These are phyloP conservation scores for Drosophila rufa DNA, from an alignment of 1,140 invertebrate species.

Conservation along the genomic window DNA sequence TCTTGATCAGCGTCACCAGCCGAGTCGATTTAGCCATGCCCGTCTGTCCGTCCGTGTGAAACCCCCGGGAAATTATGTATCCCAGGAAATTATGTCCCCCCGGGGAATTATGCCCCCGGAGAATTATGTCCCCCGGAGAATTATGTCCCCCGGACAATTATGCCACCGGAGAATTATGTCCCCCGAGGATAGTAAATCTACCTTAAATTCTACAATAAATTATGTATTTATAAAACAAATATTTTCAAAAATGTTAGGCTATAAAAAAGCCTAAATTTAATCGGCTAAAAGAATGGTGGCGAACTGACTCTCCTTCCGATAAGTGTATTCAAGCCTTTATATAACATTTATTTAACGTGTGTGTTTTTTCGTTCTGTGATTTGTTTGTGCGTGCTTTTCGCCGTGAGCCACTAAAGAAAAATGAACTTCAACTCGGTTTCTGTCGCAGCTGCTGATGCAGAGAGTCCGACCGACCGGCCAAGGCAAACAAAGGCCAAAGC, in stretches of 20 bases:
- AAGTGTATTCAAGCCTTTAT: conserved; percentile 1
- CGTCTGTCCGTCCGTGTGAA: too few species aligned
- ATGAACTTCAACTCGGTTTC: conserved; percentile 54
- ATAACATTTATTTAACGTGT: conserved; percentile 18
- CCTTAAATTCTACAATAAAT: too few species aligned
- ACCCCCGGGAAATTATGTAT: too few species aligned
- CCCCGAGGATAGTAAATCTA: too few species aligned
- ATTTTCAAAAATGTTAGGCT: not conserved
- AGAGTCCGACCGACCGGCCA: conserved; percentile 36
- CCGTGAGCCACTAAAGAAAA: conserved; percentile 48
- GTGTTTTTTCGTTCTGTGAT: conserved; percentile 12
- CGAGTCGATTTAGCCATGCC: too few species aligned
- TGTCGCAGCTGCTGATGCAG: conserved; percentile 38
- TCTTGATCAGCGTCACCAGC: too few species aligned
- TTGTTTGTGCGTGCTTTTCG: conserved; percentile 39
- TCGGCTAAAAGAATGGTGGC: not conserved
- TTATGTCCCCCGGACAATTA: too few species aligned
- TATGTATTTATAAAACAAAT: too few species aligned
- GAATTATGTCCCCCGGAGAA: too few species aligned
- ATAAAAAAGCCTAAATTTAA: not conserved
- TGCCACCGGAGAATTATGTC: too few species aligned
- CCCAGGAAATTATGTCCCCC: too few species aligned
- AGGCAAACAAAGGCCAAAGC: conserved; percentile 66
- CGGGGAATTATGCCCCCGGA: too few species aligned
- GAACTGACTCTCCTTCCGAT: not conserved